These are phyloP conservation scores for Delphinapterus leucas DNA, from an alignment of 2,113 vertebrate genomes.

Conservation along the genomic window DNA sequence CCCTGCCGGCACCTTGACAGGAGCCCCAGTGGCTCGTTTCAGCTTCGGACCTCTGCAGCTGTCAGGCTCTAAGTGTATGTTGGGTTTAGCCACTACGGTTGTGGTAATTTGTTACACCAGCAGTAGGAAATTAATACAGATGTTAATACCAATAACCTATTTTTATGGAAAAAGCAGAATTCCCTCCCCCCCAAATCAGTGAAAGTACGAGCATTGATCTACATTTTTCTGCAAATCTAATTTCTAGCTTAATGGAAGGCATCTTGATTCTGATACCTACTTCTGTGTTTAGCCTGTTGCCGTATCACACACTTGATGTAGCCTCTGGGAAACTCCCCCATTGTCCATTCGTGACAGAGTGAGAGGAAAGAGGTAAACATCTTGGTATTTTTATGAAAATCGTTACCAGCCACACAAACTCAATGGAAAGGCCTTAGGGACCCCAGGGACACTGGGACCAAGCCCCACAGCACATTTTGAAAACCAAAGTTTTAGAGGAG, in stretches of 20 bases:
- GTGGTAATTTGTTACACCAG: background rate
- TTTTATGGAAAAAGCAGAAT: background rate
- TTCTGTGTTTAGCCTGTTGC: background rate
- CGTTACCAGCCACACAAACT: background rate
- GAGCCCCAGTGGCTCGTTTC: too few relatives aligned
- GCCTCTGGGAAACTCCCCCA: background rate
- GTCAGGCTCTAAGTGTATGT: rapidly evolving
- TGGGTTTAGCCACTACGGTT: rapidly evolving
- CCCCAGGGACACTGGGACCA: background rate
- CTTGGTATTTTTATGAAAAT: rapidly evolving
- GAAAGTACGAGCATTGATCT: background rate
- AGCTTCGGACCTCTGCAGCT: background rate
- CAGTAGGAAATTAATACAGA: background rate
- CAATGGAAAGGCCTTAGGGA: background rate
- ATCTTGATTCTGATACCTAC: background rate
- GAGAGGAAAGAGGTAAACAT: background rate
- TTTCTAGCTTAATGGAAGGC: background rate
- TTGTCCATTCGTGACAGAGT: rapidly evolving
- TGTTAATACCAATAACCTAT: background rate
- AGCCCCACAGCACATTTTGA: background rate
- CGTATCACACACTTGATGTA: too few relatives aligned
- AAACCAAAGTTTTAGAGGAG: rapidly evolving
- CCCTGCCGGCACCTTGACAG: background rate
- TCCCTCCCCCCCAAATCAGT: background rate
- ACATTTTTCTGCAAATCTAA: background rate